Evolutionary conservation across 92 coral and sea anemone species (phyloP).

Genomic region (Zoanthus gigantus): DNA sequence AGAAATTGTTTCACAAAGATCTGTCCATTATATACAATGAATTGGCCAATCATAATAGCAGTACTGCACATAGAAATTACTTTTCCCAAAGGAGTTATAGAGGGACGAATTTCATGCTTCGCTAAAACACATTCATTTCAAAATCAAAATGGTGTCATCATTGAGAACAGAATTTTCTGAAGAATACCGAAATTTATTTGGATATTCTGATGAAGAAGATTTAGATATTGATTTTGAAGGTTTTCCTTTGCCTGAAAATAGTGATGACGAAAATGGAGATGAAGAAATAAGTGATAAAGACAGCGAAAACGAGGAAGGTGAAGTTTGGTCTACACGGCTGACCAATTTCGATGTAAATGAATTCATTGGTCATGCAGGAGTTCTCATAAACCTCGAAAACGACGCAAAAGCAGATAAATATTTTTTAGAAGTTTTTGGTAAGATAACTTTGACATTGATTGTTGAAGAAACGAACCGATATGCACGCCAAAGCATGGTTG

Average conservation of each 20-base stretch:
- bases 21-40: neutral
- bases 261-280: no score
- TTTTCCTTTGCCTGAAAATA: neutral
- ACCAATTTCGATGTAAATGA: no score
- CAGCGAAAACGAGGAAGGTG: no score
- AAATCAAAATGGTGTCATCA: conserved; percentile 31
- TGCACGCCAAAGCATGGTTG: neutral
- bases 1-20: conserved; percentile 6
- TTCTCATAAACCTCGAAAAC: no score
- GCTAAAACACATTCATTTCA: no score
- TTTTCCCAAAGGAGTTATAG: conserved; percentile 12
- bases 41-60: conserved; percentile 26
- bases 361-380: no score
- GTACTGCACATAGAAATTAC: conserved; percentile 20
- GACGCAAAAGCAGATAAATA: no score
- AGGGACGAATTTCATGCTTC: neutral
- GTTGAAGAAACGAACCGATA: conserved; percentile 30
- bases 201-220: conserved; percentile 40
- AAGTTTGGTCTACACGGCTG: no score
- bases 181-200: conserved; percentile 30
- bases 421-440: no score
- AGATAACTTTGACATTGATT: neutral
- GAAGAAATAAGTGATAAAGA: no score
- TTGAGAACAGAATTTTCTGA: conserved; percentile 3
- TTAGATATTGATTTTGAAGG: conserved; percentile 56